Base-by-base conservation (phyloP, 2,888 invertebrate species). In the Parthenolecanium corni region DNA sequence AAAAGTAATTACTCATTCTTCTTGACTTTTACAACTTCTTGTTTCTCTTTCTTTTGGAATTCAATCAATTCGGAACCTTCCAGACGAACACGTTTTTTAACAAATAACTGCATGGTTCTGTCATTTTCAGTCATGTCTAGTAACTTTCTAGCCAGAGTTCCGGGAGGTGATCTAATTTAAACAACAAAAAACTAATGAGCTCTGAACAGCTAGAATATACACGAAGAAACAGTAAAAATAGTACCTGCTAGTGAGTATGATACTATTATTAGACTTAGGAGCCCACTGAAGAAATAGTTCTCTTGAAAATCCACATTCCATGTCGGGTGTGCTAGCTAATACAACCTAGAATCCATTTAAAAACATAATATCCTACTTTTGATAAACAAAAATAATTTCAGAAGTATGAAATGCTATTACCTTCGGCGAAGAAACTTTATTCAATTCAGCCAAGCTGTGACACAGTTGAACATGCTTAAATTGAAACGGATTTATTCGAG, bases 281-380 rank as follows among this genome's bases (percentile, higher is more conserved):
- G 93, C 90, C 96, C 97, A 98, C 70, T 89, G 85, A 2, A 94
- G 76, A 74, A 98, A 97, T 23, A 98, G 77, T 71, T 98, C 97
- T 62, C 97, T 78, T 0, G 96, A 86, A 74, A 89, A 97, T 0
- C 98, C 98, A 67, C 86, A 83, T 74, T 98, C 96, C 78, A 98
- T 81, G 73, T 97, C 97, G 0, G 93, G 87, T 67, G 86, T 88
- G 70, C 95, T 95, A 0, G 96, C 94, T 64, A 98, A 76, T 12
- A 98, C 97, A 2, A 97, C 92, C 79, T 80, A n/a, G 18, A 51
- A 23, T 62, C 25, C n/a, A 54, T 44, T 2, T 14, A 42, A 62
- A 11, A 56, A 64, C 31, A 9, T 31, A 56, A 18, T 4, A 23
- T 31, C 20, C n/a, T 31, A 47, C 16, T 31, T 31, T 16, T 9